These are phyloP conservation scores for Drosophila asahinai DNA, from an alignment of 1,140 invertebrate genomes.

Conservation along the genomic window DNA sequence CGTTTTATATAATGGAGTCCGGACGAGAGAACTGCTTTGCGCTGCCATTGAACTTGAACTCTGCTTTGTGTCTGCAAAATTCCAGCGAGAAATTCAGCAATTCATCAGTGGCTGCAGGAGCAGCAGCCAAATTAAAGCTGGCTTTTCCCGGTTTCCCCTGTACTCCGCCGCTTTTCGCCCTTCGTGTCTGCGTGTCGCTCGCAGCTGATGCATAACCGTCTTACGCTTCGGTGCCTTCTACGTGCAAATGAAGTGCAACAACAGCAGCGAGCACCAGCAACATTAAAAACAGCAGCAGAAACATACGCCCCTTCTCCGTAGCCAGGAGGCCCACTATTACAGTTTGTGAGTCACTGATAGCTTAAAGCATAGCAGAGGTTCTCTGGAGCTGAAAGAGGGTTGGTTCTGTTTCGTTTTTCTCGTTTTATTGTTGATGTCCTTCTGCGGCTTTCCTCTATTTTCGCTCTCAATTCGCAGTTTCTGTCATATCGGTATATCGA, in stretches of 20 bases:
- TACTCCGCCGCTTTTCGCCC: neutral
- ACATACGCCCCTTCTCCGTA: neutral
- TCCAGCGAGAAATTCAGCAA: slow-evolving; percentile 57
- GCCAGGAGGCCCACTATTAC: neutral
- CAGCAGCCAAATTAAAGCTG: slow-evolving; percentile 73
- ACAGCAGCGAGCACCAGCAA: slow-evolving; percentile 41
- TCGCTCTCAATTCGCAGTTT: slow-evolving; percentile 8
- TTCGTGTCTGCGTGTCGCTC: slow-evolving; percentile 41
- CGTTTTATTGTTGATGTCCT: slow-evolving; percentile 15
- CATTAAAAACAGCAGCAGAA: slow-evolving; percentile 30
- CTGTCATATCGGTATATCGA: neutral
- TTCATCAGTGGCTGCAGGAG: slow-evolving; percentile 33
- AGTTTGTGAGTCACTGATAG: slow-evolving; percentile 45
- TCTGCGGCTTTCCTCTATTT: neutral
- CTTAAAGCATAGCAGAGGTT: neutral
- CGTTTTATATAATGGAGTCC: slow-evolving; percentile 1
- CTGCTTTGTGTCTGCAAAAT: slow-evolving; percentile 65
- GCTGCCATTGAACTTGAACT: slow-evolving; percentile 76
- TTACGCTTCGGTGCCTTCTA: slow-evolving; percentile 66
- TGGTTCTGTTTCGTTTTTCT: neutral
- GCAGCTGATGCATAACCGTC: slow-evolving; percentile 62
- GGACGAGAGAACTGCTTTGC: neutral
- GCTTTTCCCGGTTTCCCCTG: slow-evolving; percentile 3
- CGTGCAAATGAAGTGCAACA: slow-evolving; percentile 73
- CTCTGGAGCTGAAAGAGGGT: neutral